Conservation (phyloP, 2,113 vertebrate genomes). For the Rynchops niger region DNA sequence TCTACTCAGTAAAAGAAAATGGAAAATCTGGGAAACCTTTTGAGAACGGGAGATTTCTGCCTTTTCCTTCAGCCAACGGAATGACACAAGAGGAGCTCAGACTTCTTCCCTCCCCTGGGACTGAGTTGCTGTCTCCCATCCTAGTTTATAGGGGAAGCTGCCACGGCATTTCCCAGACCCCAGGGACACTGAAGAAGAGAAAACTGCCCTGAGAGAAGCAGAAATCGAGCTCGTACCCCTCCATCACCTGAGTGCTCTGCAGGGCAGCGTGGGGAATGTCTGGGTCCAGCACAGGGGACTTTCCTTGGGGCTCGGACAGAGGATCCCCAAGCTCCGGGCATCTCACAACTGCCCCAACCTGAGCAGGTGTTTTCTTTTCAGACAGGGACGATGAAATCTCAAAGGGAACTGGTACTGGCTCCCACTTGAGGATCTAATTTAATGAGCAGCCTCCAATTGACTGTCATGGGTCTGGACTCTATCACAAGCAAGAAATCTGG, state of each 20-base stretch:
- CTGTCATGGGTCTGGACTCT: background rate
- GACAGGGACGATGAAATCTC: background rate
- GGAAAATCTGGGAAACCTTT: background rate
- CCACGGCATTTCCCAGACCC: background rate
- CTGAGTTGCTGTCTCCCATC: background rate
- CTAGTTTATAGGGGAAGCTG: background rate
- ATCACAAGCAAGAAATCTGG: background rate
- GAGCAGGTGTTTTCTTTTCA: background rate
- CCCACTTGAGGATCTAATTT: background rate
- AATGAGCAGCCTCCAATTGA: background rate
- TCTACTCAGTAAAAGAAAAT: background rate
- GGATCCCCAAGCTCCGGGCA: background rate
- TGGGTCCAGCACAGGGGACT: background rate
- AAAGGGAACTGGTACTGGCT: background rate
- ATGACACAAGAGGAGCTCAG: background rate
- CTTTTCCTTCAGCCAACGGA: background rate
- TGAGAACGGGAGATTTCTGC: background rate
- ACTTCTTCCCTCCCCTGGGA: background rate
- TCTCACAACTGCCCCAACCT: background rate
- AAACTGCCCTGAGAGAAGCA: background rate
- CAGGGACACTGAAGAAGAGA: background rate
- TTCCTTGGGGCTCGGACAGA: background rate
- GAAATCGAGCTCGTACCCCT: background rate
- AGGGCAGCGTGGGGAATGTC: rapidly evolving
- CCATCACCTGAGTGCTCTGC: background rate